Base-by-base conservation (phyloP, 1,140 invertebrate species). In the Phymorhynchus buccinoides region DNA sequence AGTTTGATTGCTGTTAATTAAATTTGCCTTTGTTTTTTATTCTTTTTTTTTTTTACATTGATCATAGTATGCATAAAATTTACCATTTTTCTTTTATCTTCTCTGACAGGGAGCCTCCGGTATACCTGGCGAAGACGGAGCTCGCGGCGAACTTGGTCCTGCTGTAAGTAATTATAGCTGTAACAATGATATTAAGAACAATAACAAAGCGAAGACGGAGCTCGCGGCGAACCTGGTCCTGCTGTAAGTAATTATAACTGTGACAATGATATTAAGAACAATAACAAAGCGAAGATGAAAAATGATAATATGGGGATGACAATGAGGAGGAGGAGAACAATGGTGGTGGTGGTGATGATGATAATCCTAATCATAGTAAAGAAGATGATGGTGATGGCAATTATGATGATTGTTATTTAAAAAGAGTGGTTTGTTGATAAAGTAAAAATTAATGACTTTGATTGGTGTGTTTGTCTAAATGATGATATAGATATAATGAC, bases 81-180 rank as follows among this genome's bases (percentile, higher is more conserved):
- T 52, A 52, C 22, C 48, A 52, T 27, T 18, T 1, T 35, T 35
- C 66, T 77, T 80, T 71, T 80, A 27, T 56, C 66, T 75, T 80
- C 44, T 66, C 62, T 39, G 83, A 37, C 81, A 87, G 86, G 90
- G 90, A 73, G 41, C 84, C n/a, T 71, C 86, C 52, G 89, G 89
- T 52, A 35, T 41, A 18, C 62, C 88, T n/a, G 89, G 89, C 30
- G 75, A 86, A 68, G 87, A 88, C 77, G 90, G 90, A 56, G 30
- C 85, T 9, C 84, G 86, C 44, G 90, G 90, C 44, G 86, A 78
- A 27, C 79, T 80, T 71, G 86, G 88, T 75, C 68, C 86, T 84
- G 27, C 84, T 56, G 87, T 88, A 84, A 88, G 86, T 87, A 75
- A 27, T 14, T 79, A 41, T 79, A 1, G 42, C n/a, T 39, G 35